Conservation (phyloP, 2,113 vertebrate species). For the Mesitornis unicolor region DNA sequence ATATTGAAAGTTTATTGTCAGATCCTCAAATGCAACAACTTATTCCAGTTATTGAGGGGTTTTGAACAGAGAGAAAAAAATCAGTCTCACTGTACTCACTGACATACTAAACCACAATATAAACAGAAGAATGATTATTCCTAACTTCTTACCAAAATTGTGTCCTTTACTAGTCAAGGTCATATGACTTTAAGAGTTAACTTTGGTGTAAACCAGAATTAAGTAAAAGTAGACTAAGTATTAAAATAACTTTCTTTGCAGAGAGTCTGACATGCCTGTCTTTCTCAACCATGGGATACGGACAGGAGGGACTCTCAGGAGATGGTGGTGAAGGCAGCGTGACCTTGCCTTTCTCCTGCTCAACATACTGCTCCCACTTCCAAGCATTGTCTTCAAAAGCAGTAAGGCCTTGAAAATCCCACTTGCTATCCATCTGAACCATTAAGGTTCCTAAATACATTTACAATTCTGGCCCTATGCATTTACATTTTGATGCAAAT, state of each 20-base stretch:
- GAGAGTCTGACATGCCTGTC: background rate
- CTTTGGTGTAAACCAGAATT: background rate
- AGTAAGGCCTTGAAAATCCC: background rate
- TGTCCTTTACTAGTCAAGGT: background rate
- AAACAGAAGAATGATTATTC: background rate
- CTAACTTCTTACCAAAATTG: background rate
- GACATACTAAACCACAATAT: background rate
- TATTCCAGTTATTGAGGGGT: background rate
- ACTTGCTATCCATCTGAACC: background rate
- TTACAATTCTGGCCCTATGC: background rate
- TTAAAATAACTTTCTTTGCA: background rate
- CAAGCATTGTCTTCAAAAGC: background rate
- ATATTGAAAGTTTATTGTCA: background rate
- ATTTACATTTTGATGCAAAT: background rate
- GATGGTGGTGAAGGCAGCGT: rapidly evolving
- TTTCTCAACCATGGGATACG: background rate
- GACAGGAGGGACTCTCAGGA: background rate
- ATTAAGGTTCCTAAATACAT: background rate
- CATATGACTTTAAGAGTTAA: background rate
- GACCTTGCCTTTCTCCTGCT: background rate
- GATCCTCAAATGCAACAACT: background rate
- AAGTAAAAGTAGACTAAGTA: background rate
- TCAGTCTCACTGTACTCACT: background rate
- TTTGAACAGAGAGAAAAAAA: background rate
- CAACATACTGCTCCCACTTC: background rate